Base-by-base conservation (phyloP, 2,113 vertebrate genomes). In the Climacteris rufus region DNA sequence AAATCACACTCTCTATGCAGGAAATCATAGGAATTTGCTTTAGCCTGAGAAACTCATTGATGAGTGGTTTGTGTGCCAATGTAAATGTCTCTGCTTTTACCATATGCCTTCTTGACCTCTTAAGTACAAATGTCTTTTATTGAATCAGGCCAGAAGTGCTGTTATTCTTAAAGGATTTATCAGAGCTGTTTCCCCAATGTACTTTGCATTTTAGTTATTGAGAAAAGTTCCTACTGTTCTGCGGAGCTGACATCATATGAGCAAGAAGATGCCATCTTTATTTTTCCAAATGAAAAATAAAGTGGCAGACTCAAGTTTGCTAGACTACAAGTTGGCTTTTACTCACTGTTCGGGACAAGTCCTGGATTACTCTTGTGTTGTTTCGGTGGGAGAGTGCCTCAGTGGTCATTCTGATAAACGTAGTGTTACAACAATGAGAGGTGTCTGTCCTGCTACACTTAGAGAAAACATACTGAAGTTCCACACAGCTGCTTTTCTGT, bases 61-160 rank as follows among this genome's bases (percentile, higher is more conserved):
- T 88, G 30, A 85, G 50, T 0, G 0, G 11, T 54, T 72, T 65
- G 12, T 75, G 65, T 5, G 11, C 42, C 2, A 2, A 19, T 31
- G 8, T 71, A 75, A 81, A 40, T 76, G 78, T 39, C 18, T 83
- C 35, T 64, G 40, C 44, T 84, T 91, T 70, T 89, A 50, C 64
- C 40, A n/a, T 45, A 17, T 57, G 53, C 42, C 33, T 47, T 79
- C 21, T 39, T 83, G 52, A 74, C 56, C 44, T 71, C 83, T 54
- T 57, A 27, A 59, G 72, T 49, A 42, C 7, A 80, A 82, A 40
- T 50, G 19, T 42, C 75, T 74, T 13, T 83, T 42, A 80, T 10
- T 91, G 45, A 91, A 65, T 54, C 1, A 2, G 45, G 42, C 25
- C 39, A 65, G n/a, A 89, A 39, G 3, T 47, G 60, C 18, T 45